Conservation (phyloP, 2,797 vertebrate species). For the Oreonectes daqikongensis region DNA sequence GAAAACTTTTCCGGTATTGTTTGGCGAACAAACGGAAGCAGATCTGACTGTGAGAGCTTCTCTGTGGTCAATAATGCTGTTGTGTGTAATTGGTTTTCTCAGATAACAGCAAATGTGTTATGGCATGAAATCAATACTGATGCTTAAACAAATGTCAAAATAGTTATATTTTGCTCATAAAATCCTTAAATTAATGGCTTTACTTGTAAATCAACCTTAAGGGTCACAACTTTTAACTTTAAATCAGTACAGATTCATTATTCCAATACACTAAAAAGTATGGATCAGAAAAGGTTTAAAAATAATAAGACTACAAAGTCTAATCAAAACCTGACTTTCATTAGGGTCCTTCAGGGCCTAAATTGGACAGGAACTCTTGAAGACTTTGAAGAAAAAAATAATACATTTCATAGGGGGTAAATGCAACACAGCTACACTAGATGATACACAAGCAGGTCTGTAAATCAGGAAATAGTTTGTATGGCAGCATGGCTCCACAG, state of each 20-base stretch:
- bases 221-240: neutral
- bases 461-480: slow-evolving; percentile 12
- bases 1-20: too few species aligned
- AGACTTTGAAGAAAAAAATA: neutral
- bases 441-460: neutral
- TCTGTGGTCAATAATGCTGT: neutral
- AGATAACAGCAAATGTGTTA: neutral
- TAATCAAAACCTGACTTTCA: too few species aligned
- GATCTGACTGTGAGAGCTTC: too few species aligned
- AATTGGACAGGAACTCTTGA: neutral
- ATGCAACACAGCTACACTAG: neutral
- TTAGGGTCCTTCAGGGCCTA: neutral
- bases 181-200: neutral
- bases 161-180: too few species aligned
- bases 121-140: neutral
- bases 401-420: neutral
- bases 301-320: neutral
- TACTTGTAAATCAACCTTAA: neutral
- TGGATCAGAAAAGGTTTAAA: neutral
- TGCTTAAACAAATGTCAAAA: neutral
- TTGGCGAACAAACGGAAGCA: too few species aligned
- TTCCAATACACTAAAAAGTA: neutral
- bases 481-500: slow-evolving; percentile 24
- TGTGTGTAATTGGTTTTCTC: neutral
- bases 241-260: neutral